Evolutionary conservation across 2,113 vertebrate species (phyloP).

Genomic region (Lycaon pictus): DNA sequence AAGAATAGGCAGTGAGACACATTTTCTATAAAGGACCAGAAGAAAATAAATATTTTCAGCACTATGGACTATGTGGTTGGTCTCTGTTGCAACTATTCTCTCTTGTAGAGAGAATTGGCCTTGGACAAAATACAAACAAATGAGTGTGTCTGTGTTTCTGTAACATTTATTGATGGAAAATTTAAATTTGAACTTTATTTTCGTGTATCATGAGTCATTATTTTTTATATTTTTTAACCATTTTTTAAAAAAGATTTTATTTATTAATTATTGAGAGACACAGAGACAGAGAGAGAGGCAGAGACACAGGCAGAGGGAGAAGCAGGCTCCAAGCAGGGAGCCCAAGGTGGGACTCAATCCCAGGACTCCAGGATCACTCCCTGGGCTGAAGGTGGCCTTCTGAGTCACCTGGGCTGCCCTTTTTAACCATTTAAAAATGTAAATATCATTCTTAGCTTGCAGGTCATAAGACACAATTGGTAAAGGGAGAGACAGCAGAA

Average conservation of each 20-base stretch:
- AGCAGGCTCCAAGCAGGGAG: too few species aligned
- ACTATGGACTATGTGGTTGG: background rate
- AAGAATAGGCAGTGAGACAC: background rate
- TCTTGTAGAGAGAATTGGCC: background rate
- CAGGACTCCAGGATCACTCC: too few species aligned
- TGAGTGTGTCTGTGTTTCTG: background rate
- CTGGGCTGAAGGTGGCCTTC: too few species aligned
- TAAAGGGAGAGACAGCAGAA: background rate
- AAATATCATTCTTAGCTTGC: background rate
- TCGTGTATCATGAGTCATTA: background rate
- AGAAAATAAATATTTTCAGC: background rate
- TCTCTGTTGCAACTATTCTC: fast-evolving
- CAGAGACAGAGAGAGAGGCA: too few species aligned
- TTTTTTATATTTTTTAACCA: background rate
- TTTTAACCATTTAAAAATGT: background rate
- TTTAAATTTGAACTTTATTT: background rate
- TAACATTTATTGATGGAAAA: background rate
- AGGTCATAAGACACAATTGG: background rate
- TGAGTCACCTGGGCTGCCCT: too few species aligned
- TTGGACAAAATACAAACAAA: background rate
- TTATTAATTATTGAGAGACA: too few species aligned
- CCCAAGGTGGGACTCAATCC: too few species aligned
- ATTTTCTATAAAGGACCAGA: background rate
- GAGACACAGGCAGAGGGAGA: too few species aligned
- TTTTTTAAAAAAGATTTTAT: too few species aligned